These are phyloP conservation scores for Petaurus breviceps DNA, from an alignment of 2,113 vertebrate species.

Conservation along the genomic window DNA sequence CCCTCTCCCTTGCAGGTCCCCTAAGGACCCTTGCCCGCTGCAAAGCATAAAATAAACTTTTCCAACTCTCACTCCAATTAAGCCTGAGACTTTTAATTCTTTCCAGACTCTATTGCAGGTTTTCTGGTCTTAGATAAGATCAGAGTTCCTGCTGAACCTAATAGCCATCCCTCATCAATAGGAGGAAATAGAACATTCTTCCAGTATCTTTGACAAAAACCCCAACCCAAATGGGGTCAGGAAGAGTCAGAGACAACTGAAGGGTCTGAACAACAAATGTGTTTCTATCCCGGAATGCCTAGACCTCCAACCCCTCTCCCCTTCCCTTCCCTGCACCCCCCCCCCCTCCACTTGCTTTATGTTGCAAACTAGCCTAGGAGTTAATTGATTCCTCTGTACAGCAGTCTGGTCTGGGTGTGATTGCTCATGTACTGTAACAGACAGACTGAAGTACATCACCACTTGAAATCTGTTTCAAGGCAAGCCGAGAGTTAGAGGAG, in stretches of 20 bases:
- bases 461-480: neutral
- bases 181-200: neutral
- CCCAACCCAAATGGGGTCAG: neutral
- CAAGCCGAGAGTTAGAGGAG: neutral
- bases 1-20: no score
- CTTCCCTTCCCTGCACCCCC: no score
- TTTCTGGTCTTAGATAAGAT: no score
- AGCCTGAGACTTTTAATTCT: no score
- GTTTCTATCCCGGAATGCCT: neutral
- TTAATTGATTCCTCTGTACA: neutral
- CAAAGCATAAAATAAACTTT: no score
- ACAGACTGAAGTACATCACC: neutral
- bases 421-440: no score
- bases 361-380: neutral
- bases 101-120: no score
- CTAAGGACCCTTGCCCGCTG: no score
- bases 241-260: neutral
- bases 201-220: neutral
- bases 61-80: no score
- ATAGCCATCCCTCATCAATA: no score
- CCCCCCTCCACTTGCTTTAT: neutral
- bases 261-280: neutral
- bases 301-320: neutral
- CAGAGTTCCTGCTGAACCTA: no score
- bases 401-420: neutral